Evolutionary conservation across 92 coral and sea anemone species (phyloP), one percentile per base, ranked within the genome.

Genomic region (Porites lobata): DNA sequence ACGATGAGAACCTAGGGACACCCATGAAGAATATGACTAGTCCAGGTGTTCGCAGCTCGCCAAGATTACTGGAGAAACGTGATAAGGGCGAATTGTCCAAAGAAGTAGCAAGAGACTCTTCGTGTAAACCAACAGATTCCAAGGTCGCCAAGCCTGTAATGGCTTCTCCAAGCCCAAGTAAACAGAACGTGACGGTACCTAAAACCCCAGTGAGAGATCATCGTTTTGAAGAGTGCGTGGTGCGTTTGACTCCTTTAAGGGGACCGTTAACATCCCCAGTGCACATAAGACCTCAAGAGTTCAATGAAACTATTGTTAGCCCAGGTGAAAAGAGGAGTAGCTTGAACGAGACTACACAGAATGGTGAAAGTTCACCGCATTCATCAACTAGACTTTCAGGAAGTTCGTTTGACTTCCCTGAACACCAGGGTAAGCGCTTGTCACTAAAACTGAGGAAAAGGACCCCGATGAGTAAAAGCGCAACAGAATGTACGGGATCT

Each of bases 161-260:
- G 19, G 59, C 22, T 51, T 84, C 74, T 22, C 65, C 65, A 50
- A 61, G 17, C 72, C 75, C 73, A 8, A 22, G 18, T 66, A 19
- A n/a, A 29, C 21, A 22, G 4, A 21, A 50, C 69, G 22, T 22
- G 59, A n/a, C 8, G 3, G 17, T 72, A 6, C 22, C 51, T 2
- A 62, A 3, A 51, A 73, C 65, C 8, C 80, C 74, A 9, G 29
- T 62, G 6, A 63, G 22, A 20, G 50, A 21, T 61, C 57, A 6
- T 24, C 73, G 65, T 50, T 18, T 73, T 5, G 70, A 75, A 10
- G 87, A 84, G 56, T 84, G 74, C 50, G 87, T 84, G 74, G 87
- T 84, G 24, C 80, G 61, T 74, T 73, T 84, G 1, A 74, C 87
- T 51, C 87, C 87, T 1, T 73, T 84, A 0, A 84, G 38, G 32